Base-by-base conservation (phyloP, 1,140 invertebrate species). In the Drosophila kanapiae region DNA sequence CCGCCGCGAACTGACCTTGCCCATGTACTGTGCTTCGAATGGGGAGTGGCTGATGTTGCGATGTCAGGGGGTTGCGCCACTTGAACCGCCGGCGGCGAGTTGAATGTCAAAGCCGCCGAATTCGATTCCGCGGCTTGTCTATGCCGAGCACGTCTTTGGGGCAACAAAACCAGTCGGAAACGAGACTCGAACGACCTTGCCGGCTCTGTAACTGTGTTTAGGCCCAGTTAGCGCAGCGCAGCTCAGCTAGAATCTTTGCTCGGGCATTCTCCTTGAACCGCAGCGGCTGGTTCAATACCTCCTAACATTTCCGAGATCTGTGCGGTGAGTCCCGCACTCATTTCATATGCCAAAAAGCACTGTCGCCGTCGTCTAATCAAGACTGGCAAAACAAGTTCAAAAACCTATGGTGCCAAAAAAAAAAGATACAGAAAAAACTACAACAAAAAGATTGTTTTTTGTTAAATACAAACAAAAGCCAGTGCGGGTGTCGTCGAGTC, bases 231-330 rank as follows among this genome's bases (percentile, higher is more conserved):
- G 60, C 37, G 23, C 31, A 53, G 54, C 49, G 77, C 77, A 76
- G 60, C 37, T 16, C 31, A 53, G 54, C 49, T 67, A 65, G 67
- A 69, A 69, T 53, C 47, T 42, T 10, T 63, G 27, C 16, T 4
- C 14, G 8, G n/a, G 2, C 23, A 37, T 1, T 62, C 47, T 75
- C 75, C 75, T 78, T 78, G 75, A 78, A 78, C 75, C 75, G 49
- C 42, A 13, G n/a, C 47, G 43, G 43, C 59, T 64, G 56, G 76
- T 78, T 78, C 76, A 78, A 70, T 61, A 54, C 42, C 75, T 64
- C 60, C 75, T 78, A 71, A 78, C 76, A 78, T 78, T 78, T 78
- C 75, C 75, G 76, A 78, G 58, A 63, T 63, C 75, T 58, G 53
- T 58, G 53, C 54, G 42, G 38, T 49, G 61, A 64, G 65, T 65